Base-by-base conservation (phyloP, 2,888 invertebrate genomes). In the Petrolisthes cinctipes region DNA sequence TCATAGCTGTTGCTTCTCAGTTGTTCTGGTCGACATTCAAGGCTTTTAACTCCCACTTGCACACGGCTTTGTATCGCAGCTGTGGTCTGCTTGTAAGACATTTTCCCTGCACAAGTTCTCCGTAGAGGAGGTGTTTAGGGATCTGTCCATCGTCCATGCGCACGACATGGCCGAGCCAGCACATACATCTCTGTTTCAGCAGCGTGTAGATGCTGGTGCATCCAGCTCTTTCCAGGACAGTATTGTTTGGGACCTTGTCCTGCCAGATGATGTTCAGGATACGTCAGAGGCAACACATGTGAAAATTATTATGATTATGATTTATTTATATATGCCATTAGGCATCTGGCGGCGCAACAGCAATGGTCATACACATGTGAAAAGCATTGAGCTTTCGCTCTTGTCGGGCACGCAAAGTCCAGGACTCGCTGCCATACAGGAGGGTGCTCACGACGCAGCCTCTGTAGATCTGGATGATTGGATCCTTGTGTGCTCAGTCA, bases 171-270 rank as follows among this genome's bases (percentile, higher is more conserved):
- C 81, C 81, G 1, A 57, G 37, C 81, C 81, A 81, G 53, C 4
- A 6, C 53, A 53, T 51, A 23, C n/a, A 20, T 51, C 78, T 51
- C 23, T 81, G 81, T 9, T 81, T 81, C 11, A 57, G 81, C 7
- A 57, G 20, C 56, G 81, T 81, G 81, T 20, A 57, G 11, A 56
- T 17, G 57, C 17, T 20, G n/a, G 81, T 17, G 57, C 9, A 14
- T 14, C 81, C n/a, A 9, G 81, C 81, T 56, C 81, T 81, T 57
- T 81, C 81, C 4, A 81, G 81, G 5, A 81, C 57, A 17, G 81
- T 81, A 57, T 20, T 81, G 81, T 57, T 81, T 14, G 57, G 57
- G 9, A 81, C 53, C 17, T 81, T 14, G 81, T 81, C 81, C 57
- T 57, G 7, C 57, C 81, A 81, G 17, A 51, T 20, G 7, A 81